Evolutionary conservation across 2,797 vertebrate species (phyloP).

Genomic region (Echiichthys vipera): DNA sequence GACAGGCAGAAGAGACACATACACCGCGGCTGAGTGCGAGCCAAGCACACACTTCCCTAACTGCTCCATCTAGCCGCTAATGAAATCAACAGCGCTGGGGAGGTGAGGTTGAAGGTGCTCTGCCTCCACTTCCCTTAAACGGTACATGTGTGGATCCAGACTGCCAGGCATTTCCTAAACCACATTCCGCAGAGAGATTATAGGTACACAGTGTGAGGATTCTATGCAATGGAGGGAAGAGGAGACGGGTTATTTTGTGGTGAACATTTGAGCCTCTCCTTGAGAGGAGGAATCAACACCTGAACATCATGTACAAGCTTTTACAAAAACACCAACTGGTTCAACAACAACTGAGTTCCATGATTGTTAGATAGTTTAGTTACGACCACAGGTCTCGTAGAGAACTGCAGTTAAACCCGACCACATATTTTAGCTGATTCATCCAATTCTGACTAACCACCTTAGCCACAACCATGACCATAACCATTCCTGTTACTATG

Average conservation of each 20-base stretch:
- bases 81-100: constrained; percentile 67
- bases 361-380: constrained; percentile 43
- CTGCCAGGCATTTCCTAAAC: constrained; percentile 66
- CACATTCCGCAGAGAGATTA: constrained; percentile 58
- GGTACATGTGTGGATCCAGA: constrained; percentile 52
- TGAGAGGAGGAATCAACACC: constrained; percentile 60
- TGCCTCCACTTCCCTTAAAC: constrained; percentile 44
- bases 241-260: constrained; percentile 51
- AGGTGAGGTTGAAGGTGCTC: constrained; percentile 63
- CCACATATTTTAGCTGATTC: constrained; percentile 63
- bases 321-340: constrained; percentile 50
- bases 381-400: constrained; percentile 45
- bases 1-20: constrained; percentile 62
- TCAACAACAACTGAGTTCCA: constrained; percentile 21
- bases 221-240: constrained; percentile 45
- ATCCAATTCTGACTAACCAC: constrained; percentile 44
- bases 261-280: constrained; percentile 31
- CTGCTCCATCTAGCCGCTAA: constrained; percentile 57
- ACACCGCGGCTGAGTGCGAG: constrained; percentile 33
- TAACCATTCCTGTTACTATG: constrained; percentile 38
- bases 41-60: constrained; percentile 62
- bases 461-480: constrained; percentile 44
- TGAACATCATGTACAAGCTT: constrained; percentile 41
- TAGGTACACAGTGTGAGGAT: constrained; percentile 57
- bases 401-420: constrained; percentile 44